These are phyloP conservation scores for Enteromius fasciolatus DNA, from an alignment of 2,797 vertebrate genomes.

Conservation along the genomic window DNA sequence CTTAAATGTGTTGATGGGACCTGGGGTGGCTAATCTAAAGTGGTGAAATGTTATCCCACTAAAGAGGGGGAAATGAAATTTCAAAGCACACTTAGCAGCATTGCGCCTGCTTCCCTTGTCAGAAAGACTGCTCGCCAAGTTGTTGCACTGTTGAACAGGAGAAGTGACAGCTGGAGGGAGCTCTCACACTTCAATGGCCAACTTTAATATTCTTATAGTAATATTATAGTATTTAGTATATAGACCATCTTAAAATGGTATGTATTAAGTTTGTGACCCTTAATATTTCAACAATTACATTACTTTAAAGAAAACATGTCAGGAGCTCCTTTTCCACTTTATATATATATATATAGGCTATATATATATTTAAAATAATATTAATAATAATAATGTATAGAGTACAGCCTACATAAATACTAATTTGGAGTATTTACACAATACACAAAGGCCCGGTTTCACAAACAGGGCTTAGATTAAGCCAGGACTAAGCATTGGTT, in stretches of 20 bases:
- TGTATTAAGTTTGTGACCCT: background rate
- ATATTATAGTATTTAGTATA: background rate
- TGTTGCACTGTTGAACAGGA: conserved; percentile 38
- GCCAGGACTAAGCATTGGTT: too few species aligned
- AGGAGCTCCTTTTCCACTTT: conserved; percentile 35
- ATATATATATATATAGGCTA: too few species aligned
- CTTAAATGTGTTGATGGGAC: conserved; percentile 69
- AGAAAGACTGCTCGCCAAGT: conserved; percentile 33
- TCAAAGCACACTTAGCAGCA: conserved; percentile 47
- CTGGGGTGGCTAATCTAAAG: conserved; percentile 71
- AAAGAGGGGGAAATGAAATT: conserved; percentile 61
- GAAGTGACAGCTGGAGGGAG: conserved; percentile 45
- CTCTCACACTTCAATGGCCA: conserved; percentile 21
- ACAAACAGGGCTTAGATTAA: too few species aligned
- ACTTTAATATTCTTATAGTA: background rate
- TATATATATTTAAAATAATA: too few species aligned
- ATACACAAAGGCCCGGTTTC: too few species aligned
- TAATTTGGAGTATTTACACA: conserved; percentile 28
- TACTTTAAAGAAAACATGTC: background rate
- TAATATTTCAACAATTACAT: conserved; percentile 2
- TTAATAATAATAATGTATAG: background rate
- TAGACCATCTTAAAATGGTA: background rate
- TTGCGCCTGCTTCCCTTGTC: conserved; percentile 26
- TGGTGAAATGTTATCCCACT: conserved; percentile 72
- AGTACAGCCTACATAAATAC: conserved; percentile 35